Evolutionary conservation across 2,888 invertebrate species (phyloP).

Genomic region (Yponomeuta sedellus): DNA sequence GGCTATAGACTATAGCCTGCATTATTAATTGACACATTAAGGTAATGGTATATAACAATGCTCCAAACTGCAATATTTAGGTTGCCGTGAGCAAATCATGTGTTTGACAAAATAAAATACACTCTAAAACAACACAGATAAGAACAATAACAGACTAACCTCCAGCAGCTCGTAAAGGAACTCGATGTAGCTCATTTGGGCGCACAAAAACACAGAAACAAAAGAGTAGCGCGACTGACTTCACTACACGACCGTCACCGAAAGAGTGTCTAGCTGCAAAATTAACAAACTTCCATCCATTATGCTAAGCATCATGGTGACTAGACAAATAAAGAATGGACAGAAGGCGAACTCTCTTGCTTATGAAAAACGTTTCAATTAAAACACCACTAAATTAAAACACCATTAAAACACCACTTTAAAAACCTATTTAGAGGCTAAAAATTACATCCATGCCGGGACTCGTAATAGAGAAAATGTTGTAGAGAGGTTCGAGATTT

Average conservation of each 20-base stretch:
- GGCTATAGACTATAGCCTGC: no score
- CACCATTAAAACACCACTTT: no score
- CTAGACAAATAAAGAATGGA: not conserved
- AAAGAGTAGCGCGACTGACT: constrained; percentile 16
- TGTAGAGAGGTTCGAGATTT: no score
- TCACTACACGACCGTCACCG: constrained; percentile 38
- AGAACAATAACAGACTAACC: constrained; percentile 36
- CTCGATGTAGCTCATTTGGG: constrained; percentile 53
- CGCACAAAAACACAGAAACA: constrained; percentile 22
- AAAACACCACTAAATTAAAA: no score
- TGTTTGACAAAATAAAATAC: not conserved
- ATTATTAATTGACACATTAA: no score
- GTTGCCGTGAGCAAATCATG: no score
- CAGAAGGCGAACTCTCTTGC: not conserved
- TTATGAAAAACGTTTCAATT: no score
- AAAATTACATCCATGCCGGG: no score
- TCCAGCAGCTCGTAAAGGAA: constrained; percentile 61
- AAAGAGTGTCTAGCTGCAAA: constrained; percentile 46
- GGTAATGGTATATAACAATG: no score
- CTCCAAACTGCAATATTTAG: no score
- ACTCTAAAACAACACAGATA: not conserved
- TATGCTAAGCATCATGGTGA: constrained; percentile 23
- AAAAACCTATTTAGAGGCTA: no score
- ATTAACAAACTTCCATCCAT: constrained; percentile 39
- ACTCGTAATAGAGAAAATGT: no score